Evolutionary conservation across 2,888 invertebrate genomes (phyloP), one percentile per base, ranked within the genome.

Genomic region (Leptinotarsa tumamoca): DNA sequence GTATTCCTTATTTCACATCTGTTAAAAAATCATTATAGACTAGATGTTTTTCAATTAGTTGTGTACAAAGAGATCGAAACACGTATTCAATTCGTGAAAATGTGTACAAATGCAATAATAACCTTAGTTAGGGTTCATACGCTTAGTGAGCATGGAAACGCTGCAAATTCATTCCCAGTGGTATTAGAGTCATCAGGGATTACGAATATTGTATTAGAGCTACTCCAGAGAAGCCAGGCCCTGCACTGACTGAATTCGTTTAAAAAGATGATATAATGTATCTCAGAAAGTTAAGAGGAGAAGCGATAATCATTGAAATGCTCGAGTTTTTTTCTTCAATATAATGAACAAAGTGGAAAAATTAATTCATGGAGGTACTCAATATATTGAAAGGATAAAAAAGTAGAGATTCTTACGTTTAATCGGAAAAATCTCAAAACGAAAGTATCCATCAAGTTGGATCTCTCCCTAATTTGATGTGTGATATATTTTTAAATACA

Each of bases 111-210:
- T 83, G 82, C 82, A 79, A 82, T 84, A 84, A 85, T 83, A 83
- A 81, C 82, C 81, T 83, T 81, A 85, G 80, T 82, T 81, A 78
- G 82, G 82, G 82, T 85, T 85, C 78, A 83, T 81, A 84, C 85
- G 86, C 83, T 84, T 84, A 81, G 84, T 85, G 84, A 84, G 80
- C 85, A 86, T 84, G 84, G 84, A 83, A 85, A 83, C 84, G 82
- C 82, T 72, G 80, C 73, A 78, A 79, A 81, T 80, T 76, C 77
- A 77, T 80, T 83, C 85, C 84, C 81, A 77, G 79, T 82, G 84
- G 81, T 76, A 81, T 82, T 81, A 77, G 80, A 82, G 81, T 83
- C 84, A 84, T 83, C 76, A 75, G 85, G 85, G 85, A 85, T 85
- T 85, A 84, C 75, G 81, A 82, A 84, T 85, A 85, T 83, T 85